Percentiles rank a stretch among this genome's conserved stretches.
These are phyloP conservation scores for Xylota segnis DNA, from an alignment of 2,888 invertebrate genomes.

Conservation along the genomic window DNA sequence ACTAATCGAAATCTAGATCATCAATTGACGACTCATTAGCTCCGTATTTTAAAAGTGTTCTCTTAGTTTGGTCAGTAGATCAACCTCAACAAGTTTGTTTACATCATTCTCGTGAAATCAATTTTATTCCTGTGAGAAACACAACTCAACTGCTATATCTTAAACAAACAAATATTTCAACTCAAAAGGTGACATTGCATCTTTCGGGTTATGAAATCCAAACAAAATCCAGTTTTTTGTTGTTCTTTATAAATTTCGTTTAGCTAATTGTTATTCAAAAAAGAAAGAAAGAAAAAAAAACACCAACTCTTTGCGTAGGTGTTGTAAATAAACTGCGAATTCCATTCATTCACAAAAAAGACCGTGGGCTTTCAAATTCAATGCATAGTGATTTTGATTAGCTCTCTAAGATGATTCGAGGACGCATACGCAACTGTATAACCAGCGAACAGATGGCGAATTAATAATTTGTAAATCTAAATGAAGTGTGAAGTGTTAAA, in stretches of 20 bases:
- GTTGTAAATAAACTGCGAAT: slow-evolving; percentile 30
- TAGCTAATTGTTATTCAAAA: not conserved
- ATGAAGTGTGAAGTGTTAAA: slow-evolving; percentile 42
- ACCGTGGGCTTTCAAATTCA: slow-evolving; percentile 46
- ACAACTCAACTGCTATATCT: not conserved
- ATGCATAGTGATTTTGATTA: slow-evolving; percentile 34
- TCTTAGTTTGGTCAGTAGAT: slow-evolving; percentile 24
- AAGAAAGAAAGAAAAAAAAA: slow-evolving; percentile 3
- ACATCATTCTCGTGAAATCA: slow-evolving; percentile 1
- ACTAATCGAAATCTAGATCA: too few species aligned
- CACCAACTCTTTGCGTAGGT: not conserved
- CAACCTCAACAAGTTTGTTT: slow-evolving; percentile 18
- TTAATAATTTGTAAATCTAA: slow-evolving; percentile 32
- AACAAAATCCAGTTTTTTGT: slow-evolving; percentile 8
- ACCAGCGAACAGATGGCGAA: slow-evolving; percentile 43
- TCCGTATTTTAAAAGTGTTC: not conserved
- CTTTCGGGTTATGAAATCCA: slow-evolving; percentile 19
- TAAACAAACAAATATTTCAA: slow-evolving; percentile 8
- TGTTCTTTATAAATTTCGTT: slow-evolving; percentile 6
- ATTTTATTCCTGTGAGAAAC: not conserved
- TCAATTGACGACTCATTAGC: too few species aligned
- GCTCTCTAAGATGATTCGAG: slow-evolving; percentile 31
- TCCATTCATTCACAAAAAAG: slow-evolving; percentile 16
- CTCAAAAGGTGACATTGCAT: slow-evolving; percentile 26
- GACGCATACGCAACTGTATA: slow-evolving; percentile 16